These are phyloP conservation scores for Drosophila pseudotalamancana DNA, from an alignment of 2,888 invertebrate species.

Conservation along the genomic window DNA sequence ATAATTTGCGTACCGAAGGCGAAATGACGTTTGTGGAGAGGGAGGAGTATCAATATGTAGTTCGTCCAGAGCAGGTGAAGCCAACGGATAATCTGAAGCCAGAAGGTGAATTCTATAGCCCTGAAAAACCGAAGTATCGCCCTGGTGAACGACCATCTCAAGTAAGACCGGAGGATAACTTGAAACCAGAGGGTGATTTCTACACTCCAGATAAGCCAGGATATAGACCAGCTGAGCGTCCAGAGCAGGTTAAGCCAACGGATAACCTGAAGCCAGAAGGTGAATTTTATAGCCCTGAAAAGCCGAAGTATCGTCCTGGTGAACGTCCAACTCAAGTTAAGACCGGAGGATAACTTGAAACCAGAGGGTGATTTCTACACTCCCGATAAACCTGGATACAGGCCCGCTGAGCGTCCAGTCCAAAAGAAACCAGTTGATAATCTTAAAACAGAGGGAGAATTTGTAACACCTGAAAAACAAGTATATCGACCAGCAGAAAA, in stretches of 20 bases:
- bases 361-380: slow-evolving; percentile 86
- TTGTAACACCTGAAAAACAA: slow-evolving; percentile 84
- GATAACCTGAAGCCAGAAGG: slow-evolving; percentile 79
- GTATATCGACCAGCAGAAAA: slow-evolving; percentile 85
- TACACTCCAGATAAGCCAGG: slow-evolving; percentile 84
- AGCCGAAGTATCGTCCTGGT: not conserved
- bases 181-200: slow-evolving; percentile 86
- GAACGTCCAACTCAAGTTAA: not conserved
- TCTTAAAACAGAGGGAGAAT: slow-evolving; percentile 81
- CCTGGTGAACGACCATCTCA: slow-evolving; percentile 84
- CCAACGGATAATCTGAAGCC: slow-evolving; percentile 85
- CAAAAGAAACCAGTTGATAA: slow-evolving; percentile 84
- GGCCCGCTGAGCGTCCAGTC: slow-evolving; percentile 49
- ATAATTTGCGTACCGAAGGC: slow-evolving; percentile 86
- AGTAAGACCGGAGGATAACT: slow-evolving; percentile 83
- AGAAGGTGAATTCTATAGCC: slow-evolving; percentile 86
- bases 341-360: slow-evolving; percentile 84
- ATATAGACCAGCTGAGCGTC: slow-evolving; percentile 84
- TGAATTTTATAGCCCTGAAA: slow-evolving; percentile 13
- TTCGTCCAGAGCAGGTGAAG: slow-evolving; percentile 84
- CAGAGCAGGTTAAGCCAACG: slow-evolving; percentile 84
- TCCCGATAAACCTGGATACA: slow-evolving; percentile 18
- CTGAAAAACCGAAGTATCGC: slow-evolving; percentile 83
- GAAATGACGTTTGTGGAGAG: slow-evolving; percentile 85
- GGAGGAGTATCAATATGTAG: slow-evolving; percentile 84